A percentile compares a stretch with the other conserved stretches of the same genome.
Conservation (phyloP, 2,797 vertebrate species). For the Pampus argenteus region DNA sequence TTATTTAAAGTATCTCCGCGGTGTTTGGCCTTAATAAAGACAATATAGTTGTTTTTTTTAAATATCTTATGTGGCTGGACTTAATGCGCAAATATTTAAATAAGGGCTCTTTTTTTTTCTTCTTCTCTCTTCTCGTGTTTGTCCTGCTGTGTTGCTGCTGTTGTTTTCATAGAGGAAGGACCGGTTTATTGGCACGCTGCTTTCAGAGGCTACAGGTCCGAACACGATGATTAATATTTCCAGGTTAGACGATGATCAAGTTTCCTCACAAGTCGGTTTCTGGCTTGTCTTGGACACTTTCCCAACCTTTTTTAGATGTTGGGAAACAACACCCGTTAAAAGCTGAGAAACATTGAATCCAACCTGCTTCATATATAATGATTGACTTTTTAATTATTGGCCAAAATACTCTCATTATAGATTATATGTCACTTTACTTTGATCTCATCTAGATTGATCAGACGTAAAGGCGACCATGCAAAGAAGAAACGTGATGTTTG, state of each 20-base stretch:
- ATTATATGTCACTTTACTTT: background rate
- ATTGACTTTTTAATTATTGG: background rate
- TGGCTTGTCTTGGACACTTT: constrained; percentile 22
- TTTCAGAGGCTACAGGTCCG: constrained; percentile 76
- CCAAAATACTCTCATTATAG: background rate
- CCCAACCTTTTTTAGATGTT: background rate
- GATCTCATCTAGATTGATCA: background rate
- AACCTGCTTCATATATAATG: background rate
- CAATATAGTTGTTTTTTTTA: background rate
- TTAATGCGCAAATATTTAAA: constrained; percentile 31
- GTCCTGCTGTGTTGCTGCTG: constrained; percentile 46
- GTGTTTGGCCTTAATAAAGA: background rate
- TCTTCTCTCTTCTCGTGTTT: constrained; percentile 43
- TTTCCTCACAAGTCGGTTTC: constrained; percentile 49
- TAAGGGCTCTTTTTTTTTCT: constrained; percentile 7
- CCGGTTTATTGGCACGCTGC: constrained; percentile 75
- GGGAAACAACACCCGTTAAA: background rate
- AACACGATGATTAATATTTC: constrained; percentile 78
- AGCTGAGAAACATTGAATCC: background rate
- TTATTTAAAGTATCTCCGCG: background rate
- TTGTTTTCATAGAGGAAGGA: constrained; percentile 65
- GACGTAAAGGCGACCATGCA: background rate
- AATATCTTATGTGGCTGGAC: background rate
- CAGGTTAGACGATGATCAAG: constrained; percentile 55
- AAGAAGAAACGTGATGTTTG: constrained; percentile 1